Evolutionary conservation across 2,113 vertebrate species (phyloP).

Genomic region (Sinocyclocheilus grahami): DNA sequence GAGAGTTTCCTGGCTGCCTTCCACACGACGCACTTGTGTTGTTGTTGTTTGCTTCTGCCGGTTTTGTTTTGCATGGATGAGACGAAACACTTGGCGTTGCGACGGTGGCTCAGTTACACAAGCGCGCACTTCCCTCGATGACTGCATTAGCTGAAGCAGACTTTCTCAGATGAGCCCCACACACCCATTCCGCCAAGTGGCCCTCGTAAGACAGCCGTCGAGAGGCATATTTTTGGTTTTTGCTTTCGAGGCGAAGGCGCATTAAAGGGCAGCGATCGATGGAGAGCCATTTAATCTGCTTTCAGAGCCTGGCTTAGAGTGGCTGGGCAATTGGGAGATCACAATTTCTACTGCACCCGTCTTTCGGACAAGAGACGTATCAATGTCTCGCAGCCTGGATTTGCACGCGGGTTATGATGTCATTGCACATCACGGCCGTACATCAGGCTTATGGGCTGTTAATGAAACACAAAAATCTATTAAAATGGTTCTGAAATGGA

Average conservation of each 20-base stretch:
- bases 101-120: slow-evolving; percentile 18
- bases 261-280: slow-evolving; percentile 72
- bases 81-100: slow-evolving; percentile 22
- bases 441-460: slow-evolving; percentile 1
- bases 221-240: slow-evolving; percentile 62
- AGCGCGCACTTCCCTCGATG: slow-evolving; percentile 50
- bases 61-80: slow-evolving; percentile 9
- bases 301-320: slow-evolving; percentile 51
- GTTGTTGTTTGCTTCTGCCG: slow-evolving; percentile 21
- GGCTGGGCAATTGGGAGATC: slow-evolving; percentile 54
- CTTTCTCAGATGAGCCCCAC: slow-evolving; percentile 53
- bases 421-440: background rate
- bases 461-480: background rate
- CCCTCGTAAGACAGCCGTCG: slow-evolving; percentile 55
- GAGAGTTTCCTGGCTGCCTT: background rate
- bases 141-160: slow-evolving; percentile 41
- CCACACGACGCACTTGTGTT: background rate
- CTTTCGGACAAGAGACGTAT: slow-evolving; percentile 60
- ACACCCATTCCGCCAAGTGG: slow-evolving; percentile 51
- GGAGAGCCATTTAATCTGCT: slow-evolving; percentile 68
- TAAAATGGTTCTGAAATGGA: no score
- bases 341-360: slow-evolving; percentile 28
- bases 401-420: background rate
- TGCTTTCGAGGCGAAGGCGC: slow-evolving; percentile 60
- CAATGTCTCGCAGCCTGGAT: slow-evolving; percentile 55